These are phyloP conservation scores for Octodonta nipae DNA, from an alignment of 2,888 invertebrate species.

Conservation along the genomic window DNA sequence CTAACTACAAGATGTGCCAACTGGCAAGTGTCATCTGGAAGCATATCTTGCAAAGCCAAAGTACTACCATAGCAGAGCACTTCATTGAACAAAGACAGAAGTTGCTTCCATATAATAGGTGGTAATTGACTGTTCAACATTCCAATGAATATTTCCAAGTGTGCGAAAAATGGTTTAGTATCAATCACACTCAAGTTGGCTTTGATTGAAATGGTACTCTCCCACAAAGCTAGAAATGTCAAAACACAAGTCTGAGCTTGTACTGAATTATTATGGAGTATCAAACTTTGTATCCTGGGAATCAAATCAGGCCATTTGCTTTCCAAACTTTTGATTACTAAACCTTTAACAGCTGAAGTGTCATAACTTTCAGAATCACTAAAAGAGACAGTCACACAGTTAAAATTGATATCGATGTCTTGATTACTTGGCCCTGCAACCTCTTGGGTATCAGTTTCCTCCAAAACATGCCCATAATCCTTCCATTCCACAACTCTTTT, in stretches of 20 bases:
- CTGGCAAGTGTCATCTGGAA: constrained; percentile 79
- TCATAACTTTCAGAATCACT: constrained; percentile 73
- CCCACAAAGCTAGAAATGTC: constrained; percentile 77
- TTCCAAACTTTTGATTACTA: constrained; percentile 73
- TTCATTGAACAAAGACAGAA: constrained; percentile 76
- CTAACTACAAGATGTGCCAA: constrained; percentile 75
- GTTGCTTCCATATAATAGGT: constrained; percentile 70
- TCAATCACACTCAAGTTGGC: constrained; percentile 81
- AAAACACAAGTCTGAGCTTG: constrained; percentile 59
- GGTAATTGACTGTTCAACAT: constrained; percentile 56
- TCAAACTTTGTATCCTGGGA: constrained; percentile 49
- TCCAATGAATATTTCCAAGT: constrained; percentile 67
- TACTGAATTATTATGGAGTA: constrained; percentile 45
- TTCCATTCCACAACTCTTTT: constrained; percentile 82
- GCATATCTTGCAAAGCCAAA: constrained; percentile 70
- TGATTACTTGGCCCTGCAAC: constrained; percentile 23
- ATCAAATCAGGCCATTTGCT: constrained; percentile 74
- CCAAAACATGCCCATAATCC: constrained; percentile 71
- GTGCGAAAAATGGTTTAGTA: constrained; percentile 77
- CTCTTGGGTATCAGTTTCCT: constrained; percentile 35
- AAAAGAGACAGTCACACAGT: constrained; percentile 48
- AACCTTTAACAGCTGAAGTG: constrained; percentile 72
- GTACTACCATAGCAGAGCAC: constrained; percentile 85
- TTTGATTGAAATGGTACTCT: constrained; percentile 79
- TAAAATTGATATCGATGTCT: constrained; percentile 17